Conservation (phyloP, 2,797 vertebrate species). For the Somateria mollissima region DNA sequence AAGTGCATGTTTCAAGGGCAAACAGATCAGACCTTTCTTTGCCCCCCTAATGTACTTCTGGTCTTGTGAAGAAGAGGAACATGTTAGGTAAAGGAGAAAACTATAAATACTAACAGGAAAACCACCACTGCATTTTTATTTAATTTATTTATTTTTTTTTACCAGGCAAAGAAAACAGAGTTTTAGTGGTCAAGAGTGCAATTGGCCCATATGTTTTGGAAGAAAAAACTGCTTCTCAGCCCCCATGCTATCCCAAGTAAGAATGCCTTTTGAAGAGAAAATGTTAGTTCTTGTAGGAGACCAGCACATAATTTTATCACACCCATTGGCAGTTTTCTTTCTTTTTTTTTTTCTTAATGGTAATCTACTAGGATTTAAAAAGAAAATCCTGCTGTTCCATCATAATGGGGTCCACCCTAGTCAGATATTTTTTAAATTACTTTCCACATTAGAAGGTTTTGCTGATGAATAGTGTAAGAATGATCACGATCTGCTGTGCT, state of each 20-base stretch:
- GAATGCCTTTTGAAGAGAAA: not conserved
- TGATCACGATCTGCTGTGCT: not conserved
- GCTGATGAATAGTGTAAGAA: not conserved
- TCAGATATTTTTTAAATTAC: not conserved
- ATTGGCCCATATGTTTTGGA: not conserved
- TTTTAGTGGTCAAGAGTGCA: not conserved
- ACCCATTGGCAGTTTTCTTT: not conserved
- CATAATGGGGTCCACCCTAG: not conserved
- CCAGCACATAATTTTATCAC: not conserved
- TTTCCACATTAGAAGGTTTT: not conserved
- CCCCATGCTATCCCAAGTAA: not conserved
- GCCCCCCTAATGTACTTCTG: not conserved
- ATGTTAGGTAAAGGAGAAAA: not conserved
- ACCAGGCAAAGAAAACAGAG: not conserved
- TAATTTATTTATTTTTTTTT: not conserved
- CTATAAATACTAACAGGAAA: not conserved
- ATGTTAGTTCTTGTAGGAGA: fast-evolving
- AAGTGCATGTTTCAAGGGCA: not conserved
- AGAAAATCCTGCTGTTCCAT: not conserved
- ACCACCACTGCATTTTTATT: not conserved
- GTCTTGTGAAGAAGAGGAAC: not conserved
- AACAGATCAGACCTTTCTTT: not conserved
- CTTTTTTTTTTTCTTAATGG: not conserved
- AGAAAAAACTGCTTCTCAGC: not conserved
- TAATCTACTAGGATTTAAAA: not conserved